Evolutionary conservation across 2,888 invertebrate genomes (phyloP).

Genomic region (Holacanthella duospinosa): DNA sequence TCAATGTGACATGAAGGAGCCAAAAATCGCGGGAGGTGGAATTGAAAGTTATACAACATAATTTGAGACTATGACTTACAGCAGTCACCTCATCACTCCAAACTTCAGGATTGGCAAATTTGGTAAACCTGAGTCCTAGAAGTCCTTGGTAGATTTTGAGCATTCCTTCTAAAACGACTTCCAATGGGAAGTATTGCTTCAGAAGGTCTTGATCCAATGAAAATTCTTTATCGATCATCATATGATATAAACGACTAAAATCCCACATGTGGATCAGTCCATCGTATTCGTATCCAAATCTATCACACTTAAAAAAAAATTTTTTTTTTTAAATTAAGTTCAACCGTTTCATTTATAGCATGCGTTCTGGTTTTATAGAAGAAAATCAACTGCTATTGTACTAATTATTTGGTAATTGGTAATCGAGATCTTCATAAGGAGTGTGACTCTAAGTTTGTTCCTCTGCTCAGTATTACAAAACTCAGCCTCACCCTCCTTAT

Average conservation of each 20-base stretch:
- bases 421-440: too few species aligned
- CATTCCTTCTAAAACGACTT: slow-evolving; percentile 44
- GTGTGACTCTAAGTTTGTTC: too few species aligned
- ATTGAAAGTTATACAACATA: background rate
- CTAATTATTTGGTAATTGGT: too few species aligned
- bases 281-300: slow-evolving; percentile 42
- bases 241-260: slow-evolving; percentile 43
- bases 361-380: too few species aligned
- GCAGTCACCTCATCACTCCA: slow-evolving; percentile 45
- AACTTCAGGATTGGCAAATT: slow-evolving; percentile 41
- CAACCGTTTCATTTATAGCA: too few species aligned
- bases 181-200: slow-evolving; percentile 46
- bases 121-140: slow-evolving; percentile 42
- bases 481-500: too few species aligned
- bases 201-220: slow-evolving; percentile 45
- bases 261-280: slow-evolving; percentile 45
- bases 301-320: slow-evolving; percentile 41
- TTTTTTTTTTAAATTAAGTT: background rate
- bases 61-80: slow-evolving; percentile 39
- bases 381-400: too few species aligned
- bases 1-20: too few species aligned
- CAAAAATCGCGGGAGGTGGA: too few species aligned
- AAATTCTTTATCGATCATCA: slow-evolving; percentile 44
- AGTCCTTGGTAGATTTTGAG: slow-evolving; percentile 46
- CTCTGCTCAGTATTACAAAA: too few species aligned